A percentile compares a stretch with the other conserved stretches of the same genome.
These are phyloP conservation scores for Zapus hudsonius DNA, from an alignment of 2,113 vertebrate species.

Conservation along the genomic window DNA sequence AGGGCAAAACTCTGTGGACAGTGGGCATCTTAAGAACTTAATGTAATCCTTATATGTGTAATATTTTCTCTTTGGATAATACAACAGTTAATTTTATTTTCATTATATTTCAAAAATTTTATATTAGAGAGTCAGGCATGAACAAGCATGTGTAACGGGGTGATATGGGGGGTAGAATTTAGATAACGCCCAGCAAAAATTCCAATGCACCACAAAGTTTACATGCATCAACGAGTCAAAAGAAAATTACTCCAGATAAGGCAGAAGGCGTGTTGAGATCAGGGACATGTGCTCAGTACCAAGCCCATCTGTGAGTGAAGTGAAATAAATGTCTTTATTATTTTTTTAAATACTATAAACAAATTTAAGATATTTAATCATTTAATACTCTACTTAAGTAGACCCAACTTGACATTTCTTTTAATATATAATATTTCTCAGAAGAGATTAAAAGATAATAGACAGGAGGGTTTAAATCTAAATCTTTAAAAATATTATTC, in stretches of 20 bases:
- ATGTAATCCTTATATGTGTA: background rate
- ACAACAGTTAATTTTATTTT: background rate
- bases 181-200: no score
- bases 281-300: background rate
- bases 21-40: no score
- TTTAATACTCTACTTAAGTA: conserved; percentile 40
- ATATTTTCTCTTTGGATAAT: background rate
- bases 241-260: background rate
- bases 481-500: conserved; percentile 39
- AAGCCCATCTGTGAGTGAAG: conserved; percentile 23
- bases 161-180: no score
- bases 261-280: no score
- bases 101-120: background rate
- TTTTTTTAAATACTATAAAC: conserved; percentile 15
- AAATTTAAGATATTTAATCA: background rate
- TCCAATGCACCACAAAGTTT: no score
- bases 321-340: background rate
- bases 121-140: background rate
- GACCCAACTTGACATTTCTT: conserved; percentile 1
- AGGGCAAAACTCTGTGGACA: background rate
- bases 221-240: background rate
- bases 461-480: background rate
- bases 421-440: conserved; percentile 24
- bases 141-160: background rate
- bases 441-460: conserved; percentile 30